These are phyloP conservation scores for Zaprionus vittiger DNA, from an alignment of 1,140 invertebrate species.

Conservation along the genomic window DNA sequence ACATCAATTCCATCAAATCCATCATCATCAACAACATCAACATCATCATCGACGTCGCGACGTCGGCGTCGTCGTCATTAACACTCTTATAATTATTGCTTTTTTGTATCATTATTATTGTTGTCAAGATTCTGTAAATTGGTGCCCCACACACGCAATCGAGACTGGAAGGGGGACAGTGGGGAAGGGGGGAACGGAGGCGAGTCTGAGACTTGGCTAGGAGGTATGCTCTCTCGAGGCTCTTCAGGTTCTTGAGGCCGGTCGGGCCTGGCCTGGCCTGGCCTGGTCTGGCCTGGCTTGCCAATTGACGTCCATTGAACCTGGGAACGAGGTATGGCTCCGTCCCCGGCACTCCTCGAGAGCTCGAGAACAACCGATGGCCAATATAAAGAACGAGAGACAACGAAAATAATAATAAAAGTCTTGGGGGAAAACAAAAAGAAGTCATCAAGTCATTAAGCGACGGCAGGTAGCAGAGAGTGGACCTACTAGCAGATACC, in stretches of 20 bases:
- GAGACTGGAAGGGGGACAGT: not conserved
- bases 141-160: conserved; percentile 32
- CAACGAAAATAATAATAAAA: conserved; percentile 16
- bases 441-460: conserved; percentile 29
- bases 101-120: conserved; percentile 10
- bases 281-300: not conserved
- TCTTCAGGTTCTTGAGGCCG: conserved; percentile 8
- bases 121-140: conserved; percentile 26
- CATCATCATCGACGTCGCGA: conserved; percentile 24
- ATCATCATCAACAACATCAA: conserved; percentile 30
- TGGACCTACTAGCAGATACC: conserved; percentile 8
- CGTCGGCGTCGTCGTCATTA: not conserved
- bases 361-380: conserved; percentile 23
- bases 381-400: conserved; percentile 29
- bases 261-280: conserved; percentile 4
- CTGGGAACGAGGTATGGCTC: conserved; percentile 17
- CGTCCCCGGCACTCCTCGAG: conserved; percentile 53
- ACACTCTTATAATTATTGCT: conserved; percentile 5
- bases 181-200: not conserved
- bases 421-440: conserved; percentile 22
- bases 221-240: conserved; percentile 36
- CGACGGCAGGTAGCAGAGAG: not conserved
- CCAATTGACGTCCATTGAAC: conserved; percentile 60
- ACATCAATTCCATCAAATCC: conserved; percentile 55
- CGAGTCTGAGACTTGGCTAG: not conserved